A percentile compares a stretch with the other conserved stretches of the same genome.
Evolutionary conservation across 2,888 invertebrate genomes (phyloP).

Genomic region (Pasiphila rectangulata): DNA sequence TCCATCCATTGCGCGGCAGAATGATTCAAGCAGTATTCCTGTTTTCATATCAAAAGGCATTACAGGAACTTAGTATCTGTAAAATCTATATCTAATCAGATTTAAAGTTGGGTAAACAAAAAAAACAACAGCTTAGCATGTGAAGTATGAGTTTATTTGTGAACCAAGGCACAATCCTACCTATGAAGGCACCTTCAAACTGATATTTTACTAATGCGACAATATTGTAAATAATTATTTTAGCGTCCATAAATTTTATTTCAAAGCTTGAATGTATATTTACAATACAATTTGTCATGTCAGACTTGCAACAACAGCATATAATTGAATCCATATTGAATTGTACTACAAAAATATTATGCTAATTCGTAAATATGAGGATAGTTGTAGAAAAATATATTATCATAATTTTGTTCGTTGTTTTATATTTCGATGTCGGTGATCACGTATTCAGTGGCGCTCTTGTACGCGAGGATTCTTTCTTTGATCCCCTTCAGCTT

Average conservation of each 20-base stretch:
- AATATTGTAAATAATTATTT: constrained; percentile 64
- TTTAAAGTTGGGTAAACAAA: no score
- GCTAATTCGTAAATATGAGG: constrained; percentile 38
- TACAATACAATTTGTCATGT: constrained; percentile 64
- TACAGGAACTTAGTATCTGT: no score
- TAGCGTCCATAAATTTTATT: constrained; percentile 58
- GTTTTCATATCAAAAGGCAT: no score
- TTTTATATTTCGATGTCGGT: constrained; percentile 68
- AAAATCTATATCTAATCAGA: no score
- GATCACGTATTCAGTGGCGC: constrained; percentile 81
- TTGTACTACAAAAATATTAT: constrained; percentile 43
- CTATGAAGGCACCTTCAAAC: constrained; percentile 65
- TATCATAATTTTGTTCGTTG: constrained; percentile 58
- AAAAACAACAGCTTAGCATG: constrained; percentile 53
- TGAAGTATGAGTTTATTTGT: constrained; percentile 69
- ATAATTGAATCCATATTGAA: constrained; percentile 44
- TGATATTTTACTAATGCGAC: constrained; percentile 57
- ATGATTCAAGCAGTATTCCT: no score
- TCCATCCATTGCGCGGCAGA: no score
- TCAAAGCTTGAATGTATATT: constrained; percentile 61
- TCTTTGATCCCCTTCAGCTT: constrained; percentile 80
- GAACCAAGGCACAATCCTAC: constrained; percentile 71
- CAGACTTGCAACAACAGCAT: constrained; percentile 58
- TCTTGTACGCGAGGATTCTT: constrained; percentile 80
- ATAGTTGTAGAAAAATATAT: constrained; percentile 33